Percentiles rank a stretch among this genome's conserved stretches.
Evolutionary conservation across 2,113 vertebrate species (phyloP).

Genomic region (Corvus hawaiiensis): DNA sequence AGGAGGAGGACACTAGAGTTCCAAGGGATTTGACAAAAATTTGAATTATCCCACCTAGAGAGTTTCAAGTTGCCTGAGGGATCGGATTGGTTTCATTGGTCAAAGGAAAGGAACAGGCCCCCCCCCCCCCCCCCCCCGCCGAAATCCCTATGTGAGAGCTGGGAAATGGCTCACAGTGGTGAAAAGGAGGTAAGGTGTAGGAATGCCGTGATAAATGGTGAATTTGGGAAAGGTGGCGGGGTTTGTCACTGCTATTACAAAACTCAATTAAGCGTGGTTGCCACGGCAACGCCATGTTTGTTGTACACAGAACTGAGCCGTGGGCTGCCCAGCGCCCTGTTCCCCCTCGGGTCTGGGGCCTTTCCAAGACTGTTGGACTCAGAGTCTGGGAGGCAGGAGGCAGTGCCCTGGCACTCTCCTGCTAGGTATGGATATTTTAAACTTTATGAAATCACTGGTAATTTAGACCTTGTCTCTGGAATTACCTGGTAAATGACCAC

Average conservation of each 20-base stretch:
- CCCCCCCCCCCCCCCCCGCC: too few species aligned
- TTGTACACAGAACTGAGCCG: not conserved
- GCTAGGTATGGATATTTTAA: not conserved
- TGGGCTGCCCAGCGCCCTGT: not conserved
- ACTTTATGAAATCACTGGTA: conserved; percentile 1
- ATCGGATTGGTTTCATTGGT: not conserved
- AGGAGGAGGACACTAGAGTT: not conserved
- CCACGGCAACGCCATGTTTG: accelerated
- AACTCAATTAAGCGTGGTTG: not conserved
- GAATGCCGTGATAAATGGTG: not conserved
- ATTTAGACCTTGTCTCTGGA: conserved; percentile 43
- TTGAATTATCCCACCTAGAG: not conserved
- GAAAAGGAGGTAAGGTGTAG: not conserved
- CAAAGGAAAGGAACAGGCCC: not conserved
- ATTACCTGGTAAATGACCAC: conserved; percentile 52
- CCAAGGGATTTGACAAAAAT: not conserved
- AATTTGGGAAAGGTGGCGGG: not conserved
- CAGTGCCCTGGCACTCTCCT: not conserved
- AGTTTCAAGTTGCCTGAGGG: not conserved
- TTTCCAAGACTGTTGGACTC: not conserved
- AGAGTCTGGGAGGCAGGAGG: not conserved
- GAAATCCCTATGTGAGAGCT: not conserved
- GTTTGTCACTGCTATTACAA: not conserved
- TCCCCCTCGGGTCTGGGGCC: accelerated
- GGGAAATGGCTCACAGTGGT: not conserved